A percentile compares a stretch with the other conserved stretches of the same genome.
Conservation (phyloP, 2,797 vertebrate species). For the Tadarida brasiliensis region DNA sequence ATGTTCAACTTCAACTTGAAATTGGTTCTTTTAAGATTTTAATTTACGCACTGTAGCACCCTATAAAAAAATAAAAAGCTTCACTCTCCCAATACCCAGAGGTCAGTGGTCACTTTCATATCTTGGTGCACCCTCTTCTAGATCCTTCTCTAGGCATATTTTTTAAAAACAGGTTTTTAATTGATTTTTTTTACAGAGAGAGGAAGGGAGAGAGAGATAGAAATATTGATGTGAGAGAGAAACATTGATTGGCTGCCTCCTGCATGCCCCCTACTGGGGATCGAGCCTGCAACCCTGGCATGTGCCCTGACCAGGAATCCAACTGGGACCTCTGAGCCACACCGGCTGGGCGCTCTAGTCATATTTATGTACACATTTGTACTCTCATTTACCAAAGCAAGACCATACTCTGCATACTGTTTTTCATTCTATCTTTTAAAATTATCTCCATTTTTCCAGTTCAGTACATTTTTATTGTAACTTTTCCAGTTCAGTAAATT, state of each 20-base stretch:
- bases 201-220: too few species aligned
- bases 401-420: neutral
- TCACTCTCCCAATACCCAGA: neutral
- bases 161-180: too few species aligned
- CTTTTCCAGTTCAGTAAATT: constrained; percentile 36
- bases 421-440: constrained; percentile 46
- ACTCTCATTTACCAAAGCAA: constrained; percentile 26
- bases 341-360: neutral
- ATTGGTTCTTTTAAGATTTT: constrained; percentile 24
- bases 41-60: neutral
- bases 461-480: constrained; percentile 46
- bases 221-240: too few species aligned
- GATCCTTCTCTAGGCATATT: neutral
- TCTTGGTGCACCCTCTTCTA: neutral
- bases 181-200: too few species aligned
- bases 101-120: neutral
- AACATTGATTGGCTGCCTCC: too few species aligned
- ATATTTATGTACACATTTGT: neutral
- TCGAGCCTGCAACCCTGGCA: too few species aligned
- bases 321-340: too few species aligned
- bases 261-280: too few species aligned
- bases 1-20: constrained; percentile 28
- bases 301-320: too few species aligned
- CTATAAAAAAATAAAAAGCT: constrained; percentile 14
- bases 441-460: neutral